phyloP scores from a whole-genome alignment of 2,113 vertebrate species.

The Myotis yumanensis region DNA sequence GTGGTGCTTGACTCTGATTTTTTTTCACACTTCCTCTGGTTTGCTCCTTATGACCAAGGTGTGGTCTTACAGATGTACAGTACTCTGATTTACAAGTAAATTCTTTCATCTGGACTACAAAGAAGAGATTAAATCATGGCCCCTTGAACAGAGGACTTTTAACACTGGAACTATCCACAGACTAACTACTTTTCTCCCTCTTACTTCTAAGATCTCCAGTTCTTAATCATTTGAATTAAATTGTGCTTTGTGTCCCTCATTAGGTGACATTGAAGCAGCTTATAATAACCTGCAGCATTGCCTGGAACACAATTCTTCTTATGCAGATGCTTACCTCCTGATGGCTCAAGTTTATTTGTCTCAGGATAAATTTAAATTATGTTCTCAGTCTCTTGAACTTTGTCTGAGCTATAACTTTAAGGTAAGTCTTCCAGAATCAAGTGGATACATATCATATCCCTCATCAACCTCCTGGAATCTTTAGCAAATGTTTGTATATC shows the following conservation, averaged over 20 bases:
- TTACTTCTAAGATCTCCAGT: not conserved
- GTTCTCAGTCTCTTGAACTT: conserved; percentile 94
- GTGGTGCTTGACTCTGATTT: not conserved
- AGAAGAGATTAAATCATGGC: not conserved
- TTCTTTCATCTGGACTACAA: not conserved
- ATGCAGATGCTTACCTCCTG: conserved; percentile 93
- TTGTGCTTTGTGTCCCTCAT: conserved; percentile 13
- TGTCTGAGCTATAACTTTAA: conserved; percentile 97
- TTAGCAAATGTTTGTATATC: not conserved
- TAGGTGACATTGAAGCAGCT: conserved; percentile 91
- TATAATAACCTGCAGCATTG: conserved; percentile 89
- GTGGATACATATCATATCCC: not conserved
- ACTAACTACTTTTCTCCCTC: not conserved
- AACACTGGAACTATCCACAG: not conserved
- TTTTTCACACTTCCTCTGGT: not conserved
- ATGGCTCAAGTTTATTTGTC: conserved; percentile 96
- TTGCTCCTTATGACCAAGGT: not conserved
- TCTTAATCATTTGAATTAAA: not conserved
- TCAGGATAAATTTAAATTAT: conserved; percentile 91
- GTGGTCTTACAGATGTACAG: not conserved
- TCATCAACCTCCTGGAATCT: not conserved
- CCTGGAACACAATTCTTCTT: conserved; percentile 91
- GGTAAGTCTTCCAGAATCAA: conserved; percentile 82
- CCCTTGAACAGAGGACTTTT: not conserved
- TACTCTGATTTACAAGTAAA: not conserved